Conservation (phyloP, 1,140 invertebrate genomes). For the Meloidogyne floridensis region DNA sequence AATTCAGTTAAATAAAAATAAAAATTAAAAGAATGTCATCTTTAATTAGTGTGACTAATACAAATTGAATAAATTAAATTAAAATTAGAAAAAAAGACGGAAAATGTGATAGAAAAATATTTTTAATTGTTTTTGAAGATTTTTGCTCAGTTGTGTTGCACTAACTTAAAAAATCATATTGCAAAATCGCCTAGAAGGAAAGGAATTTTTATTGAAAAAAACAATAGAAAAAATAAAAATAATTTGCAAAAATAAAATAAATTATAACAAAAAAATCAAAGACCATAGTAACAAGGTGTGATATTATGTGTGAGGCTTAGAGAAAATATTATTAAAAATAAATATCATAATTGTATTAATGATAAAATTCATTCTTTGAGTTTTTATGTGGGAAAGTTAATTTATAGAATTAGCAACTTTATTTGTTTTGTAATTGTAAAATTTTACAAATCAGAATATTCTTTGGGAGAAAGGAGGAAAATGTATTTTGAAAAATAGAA, state of each 20-base stretch:
- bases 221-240: constrained; percentile 1
- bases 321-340: not conserved
- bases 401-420: no score
- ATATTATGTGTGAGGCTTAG: not conserved
- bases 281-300: not conserved
- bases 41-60: no score
- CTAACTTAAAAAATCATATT: not conserved
- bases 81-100: not conserved
- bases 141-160: not conserved
- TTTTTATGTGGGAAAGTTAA: not conserved
- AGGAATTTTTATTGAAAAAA: not conserved
- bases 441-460: not conserved
- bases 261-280: not conserved
- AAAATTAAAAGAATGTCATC: not conserved
- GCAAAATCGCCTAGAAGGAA: not conserved
- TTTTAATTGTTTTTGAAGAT: not conserved
- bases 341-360: not conserved
- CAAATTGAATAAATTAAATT: not conserved
- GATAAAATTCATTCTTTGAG: not conserved
- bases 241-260: not conserved
- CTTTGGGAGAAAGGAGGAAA: no score
- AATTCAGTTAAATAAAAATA: not conserved
- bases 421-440: not conserved
- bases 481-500: no score
- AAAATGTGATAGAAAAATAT: not conserved